Conservation (phyloP, 2,113 vertebrate genomes). For the Caretta caretta region DNA sequence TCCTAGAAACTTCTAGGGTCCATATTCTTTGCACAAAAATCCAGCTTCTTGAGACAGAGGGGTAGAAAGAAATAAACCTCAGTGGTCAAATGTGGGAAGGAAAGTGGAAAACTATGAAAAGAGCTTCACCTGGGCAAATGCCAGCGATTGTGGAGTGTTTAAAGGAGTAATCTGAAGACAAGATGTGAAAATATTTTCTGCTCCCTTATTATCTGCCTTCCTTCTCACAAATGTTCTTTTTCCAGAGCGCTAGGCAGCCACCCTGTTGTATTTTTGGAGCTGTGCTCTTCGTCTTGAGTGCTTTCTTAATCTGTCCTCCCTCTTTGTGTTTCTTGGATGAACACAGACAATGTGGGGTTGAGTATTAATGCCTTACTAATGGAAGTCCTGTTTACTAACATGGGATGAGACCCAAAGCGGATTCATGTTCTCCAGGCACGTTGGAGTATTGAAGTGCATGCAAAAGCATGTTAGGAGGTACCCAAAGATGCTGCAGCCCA, state of each 20-base stretch:
- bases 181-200: not conserved
- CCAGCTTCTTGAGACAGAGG: conserved; percentile 16
- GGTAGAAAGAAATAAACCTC: conserved; percentile 32
- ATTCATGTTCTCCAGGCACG: conserved; percentile 38
- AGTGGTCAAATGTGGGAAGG: not conserved
- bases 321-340: conserved; percentile 40
- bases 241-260: conserved; percentile 34
- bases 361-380: conserved; percentile 79
- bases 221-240: conserved; percentile 44
- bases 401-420: conserved; percentile 61
- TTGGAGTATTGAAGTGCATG: conserved; percentile 36
- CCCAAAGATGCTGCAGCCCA: conserved; percentile 56
- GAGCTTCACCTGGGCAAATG: not conserved
- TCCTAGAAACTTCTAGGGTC: conserved; percentile 64
- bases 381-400: conserved; percentile 62
- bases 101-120: conserved; percentile 14
- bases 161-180: conserved; percentile 33
- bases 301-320: conserved; percentile 33
- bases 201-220: conserved; percentile 37
- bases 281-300: conserved; percentile 49
- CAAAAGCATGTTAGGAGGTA: conserved; percentile 49
- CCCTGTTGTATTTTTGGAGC: conserved; percentile 1
- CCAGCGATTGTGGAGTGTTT: not conserved
- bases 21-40: conserved; percentile 50
- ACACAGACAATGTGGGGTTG: conserved; percentile 42